A percentile compares a stretch with the other conserved stretches of the same genome.
Conservation (phyloP, 2,113 vertebrate species). For the Cynoglossus semilaevis region DNA sequence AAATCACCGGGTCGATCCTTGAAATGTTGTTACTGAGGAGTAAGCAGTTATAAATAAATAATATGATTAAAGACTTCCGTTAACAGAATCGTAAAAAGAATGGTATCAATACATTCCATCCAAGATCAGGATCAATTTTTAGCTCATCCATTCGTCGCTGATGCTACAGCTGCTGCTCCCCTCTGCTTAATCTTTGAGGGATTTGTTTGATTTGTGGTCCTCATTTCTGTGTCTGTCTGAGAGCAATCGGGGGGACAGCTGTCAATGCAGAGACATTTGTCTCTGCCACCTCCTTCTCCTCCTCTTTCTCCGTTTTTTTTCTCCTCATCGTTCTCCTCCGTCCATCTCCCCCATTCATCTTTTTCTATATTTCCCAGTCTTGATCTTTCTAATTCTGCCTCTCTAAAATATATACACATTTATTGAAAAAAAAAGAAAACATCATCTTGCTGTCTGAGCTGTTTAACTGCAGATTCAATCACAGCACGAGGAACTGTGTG, state of each 20-base stretch:
- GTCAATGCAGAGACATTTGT: slow-evolving; percentile 79
- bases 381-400: background rate
- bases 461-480: slow-evolving; percentile 78
- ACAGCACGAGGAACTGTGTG: slow-evolving; percentile 56
- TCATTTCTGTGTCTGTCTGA: slow-evolving; percentile 75
- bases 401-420: slow-evolving; percentile 20
- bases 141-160: no score
- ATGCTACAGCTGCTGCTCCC: slow-evolving; percentile 26
- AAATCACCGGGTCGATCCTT: no score
- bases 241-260: slow-evolving; percentile 79
- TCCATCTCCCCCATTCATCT: slow-evolving; percentile 7
- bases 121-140: slow-evolving; percentile 32
- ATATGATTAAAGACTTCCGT: no score
- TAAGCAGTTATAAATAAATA: no score
- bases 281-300: slow-evolving; percentile 72
- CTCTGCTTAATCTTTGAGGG: slow-evolving; percentile 63
- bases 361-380: slow-evolving; percentile 1
- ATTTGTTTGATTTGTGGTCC: slow-evolving; percentile 69
- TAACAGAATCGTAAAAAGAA: no score
- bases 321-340: slow-evolving; percentile 1
- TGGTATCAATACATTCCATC: slow-evolving; percentile 69
- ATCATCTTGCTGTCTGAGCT: slow-evolving; percentile 76
- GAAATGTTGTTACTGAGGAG: no score
- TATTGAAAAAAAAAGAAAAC: slow-evolving; percentile 44
- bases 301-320: slow-evolving; percentile 36